phyloP scores from a whole-genome alignment of 2,797 vertebrate genomes.

The Trematomus bernacchii region DNA sequence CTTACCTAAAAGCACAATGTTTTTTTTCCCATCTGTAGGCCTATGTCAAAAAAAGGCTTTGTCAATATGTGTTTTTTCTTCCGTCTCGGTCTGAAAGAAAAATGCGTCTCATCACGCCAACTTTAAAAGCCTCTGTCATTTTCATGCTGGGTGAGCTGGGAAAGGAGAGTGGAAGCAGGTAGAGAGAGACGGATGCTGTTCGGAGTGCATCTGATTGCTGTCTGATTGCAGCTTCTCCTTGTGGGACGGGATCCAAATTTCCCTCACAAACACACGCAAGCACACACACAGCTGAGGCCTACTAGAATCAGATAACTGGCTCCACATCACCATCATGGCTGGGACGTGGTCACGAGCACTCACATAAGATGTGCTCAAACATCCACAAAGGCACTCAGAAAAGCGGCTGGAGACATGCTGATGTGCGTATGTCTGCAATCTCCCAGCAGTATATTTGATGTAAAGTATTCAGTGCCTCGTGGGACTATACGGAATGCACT shows the following conservation, averaged over 20 bases:
- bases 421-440: constrained; percentile 7
- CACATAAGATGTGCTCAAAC: constrained; percentile 31
- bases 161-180: constrained; percentile 17
- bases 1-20: background rate
- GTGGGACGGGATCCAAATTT: constrained; percentile 39
- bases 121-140: constrained; percentile 47
- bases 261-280: constrained; percentile 15
- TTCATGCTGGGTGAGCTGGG: constrained; percentile 41
- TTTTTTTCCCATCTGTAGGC: constrained; percentile 19
- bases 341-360: background rate
- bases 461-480: constrained; percentile 40
- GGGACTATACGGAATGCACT: constrained; percentile 17
- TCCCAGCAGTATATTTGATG: constrained; percentile 32
- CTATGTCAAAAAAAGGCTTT: constrained; percentile 8
- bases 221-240: constrained; percentile 71
- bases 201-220: constrained; percentile 66
- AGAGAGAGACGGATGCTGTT: constrained; percentile 43
- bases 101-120: constrained; percentile 42
- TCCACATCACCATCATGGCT: constrained; percentile 11
- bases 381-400: constrained; percentile 15
- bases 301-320: constrained; percentile 43
- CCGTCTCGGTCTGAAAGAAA: constrained; percentile 34
- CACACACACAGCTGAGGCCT: constrained; percentile 3
- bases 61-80: background rate
- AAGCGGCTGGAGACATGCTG: constrained; percentile 12